Percentiles rank a stretch among this genome's conserved stretches.
phyloP scores from a whole-genome alignment of 2,888 invertebrate species.

The Cerastis leucographa region DNA sequence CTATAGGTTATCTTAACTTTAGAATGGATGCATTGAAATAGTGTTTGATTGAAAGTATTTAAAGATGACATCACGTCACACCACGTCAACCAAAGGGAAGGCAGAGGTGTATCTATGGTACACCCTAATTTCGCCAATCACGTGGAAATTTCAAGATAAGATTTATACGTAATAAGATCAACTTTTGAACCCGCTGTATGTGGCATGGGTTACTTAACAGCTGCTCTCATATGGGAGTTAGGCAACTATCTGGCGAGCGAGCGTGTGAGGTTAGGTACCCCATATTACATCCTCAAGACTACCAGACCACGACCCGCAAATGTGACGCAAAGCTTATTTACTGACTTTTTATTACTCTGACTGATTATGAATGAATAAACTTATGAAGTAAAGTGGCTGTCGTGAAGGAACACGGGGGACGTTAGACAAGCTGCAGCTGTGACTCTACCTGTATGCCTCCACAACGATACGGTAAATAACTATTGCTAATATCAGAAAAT shows the following conservation, averaged over 20 bases:
- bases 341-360: neutral
- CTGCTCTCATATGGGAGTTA: conserved; percentile 7
- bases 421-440: neutral
- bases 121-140: neutral
- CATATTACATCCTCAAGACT: neutral
- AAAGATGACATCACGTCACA: neutral
- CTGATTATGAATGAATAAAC: neutral
- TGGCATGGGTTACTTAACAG: conserved; percentile 17
- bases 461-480: neutral
- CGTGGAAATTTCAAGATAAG: neutral
- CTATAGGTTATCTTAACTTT: neutral
- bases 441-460: neutral
- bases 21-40: neutral
- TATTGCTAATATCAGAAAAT: too few species aligned
- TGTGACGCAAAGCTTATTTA: conserved; percentile 14
- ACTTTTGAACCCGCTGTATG: conserved; percentile 25
- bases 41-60: neutral
- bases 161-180: neutral
- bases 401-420: too few species aligned
- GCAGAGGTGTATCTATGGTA: neutral
- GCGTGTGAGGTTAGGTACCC: neutral
- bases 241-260: conserved; percentile 14
- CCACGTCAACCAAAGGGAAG: neutral
- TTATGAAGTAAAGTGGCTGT: too few species aligned
- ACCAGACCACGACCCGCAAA: conserved; percentile 5